Percentiles rank a stretch among this genome's conserved stretches.
Evolutionary conservation across 2,888 invertebrate species (phyloP).

Genomic region (Choreutis nemorana): DNA sequence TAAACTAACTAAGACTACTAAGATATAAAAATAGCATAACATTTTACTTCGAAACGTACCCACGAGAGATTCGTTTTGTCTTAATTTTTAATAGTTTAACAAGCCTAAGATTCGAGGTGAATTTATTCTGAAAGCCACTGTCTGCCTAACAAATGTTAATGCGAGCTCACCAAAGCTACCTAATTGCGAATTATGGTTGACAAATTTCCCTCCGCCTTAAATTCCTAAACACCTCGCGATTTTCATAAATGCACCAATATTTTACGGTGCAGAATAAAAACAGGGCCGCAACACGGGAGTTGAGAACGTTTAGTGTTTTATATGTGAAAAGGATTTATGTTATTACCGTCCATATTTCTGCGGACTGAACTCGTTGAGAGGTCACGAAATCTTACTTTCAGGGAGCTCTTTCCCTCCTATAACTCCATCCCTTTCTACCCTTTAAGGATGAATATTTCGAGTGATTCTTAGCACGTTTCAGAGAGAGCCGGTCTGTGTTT

Average conservation of each 20-base stretch:
- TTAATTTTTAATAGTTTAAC: too few relatives aligned
- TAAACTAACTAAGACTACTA: too few relatives aligned
- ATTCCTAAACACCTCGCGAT: constrained; percentile 24
- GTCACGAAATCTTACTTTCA: constrained; percentile 59
- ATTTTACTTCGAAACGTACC: too few relatives aligned
- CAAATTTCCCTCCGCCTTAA: too few relatives aligned
- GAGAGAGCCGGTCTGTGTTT: constrained; percentile 44
- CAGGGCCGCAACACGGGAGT: constrained; percentile 22
- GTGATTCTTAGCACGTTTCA: constrained; percentile 57
- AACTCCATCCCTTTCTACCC: constrained; percentile 32
- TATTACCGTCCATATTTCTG: constrained; percentile 67
- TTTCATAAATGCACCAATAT: constrained; percentile 40
- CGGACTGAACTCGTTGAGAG: constrained; percentile 61
- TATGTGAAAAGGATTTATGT: constrained; percentile 67
- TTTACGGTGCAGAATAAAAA: constrained; percentile 42
- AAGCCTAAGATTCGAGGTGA: too few relatives aligned
- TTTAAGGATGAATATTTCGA: constrained; percentile 60
- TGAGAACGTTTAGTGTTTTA: constrained; percentile 66
- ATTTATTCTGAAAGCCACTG: too few relatives aligned
- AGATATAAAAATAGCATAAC: too few relatives aligned
- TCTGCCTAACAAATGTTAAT: too few relatives aligned
- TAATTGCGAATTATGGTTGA: too few relatives aligned
- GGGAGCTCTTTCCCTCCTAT: constrained; percentile 27
- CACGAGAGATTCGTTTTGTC: too few relatives aligned
- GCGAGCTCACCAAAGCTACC: too few relatives aligned